Percentiles rank a stretch among this genome's conserved stretches.
Evolutionary conservation across 2,113 vertebrate species (phyloP).

Genomic region (Macquaria ambigua): DNA sequence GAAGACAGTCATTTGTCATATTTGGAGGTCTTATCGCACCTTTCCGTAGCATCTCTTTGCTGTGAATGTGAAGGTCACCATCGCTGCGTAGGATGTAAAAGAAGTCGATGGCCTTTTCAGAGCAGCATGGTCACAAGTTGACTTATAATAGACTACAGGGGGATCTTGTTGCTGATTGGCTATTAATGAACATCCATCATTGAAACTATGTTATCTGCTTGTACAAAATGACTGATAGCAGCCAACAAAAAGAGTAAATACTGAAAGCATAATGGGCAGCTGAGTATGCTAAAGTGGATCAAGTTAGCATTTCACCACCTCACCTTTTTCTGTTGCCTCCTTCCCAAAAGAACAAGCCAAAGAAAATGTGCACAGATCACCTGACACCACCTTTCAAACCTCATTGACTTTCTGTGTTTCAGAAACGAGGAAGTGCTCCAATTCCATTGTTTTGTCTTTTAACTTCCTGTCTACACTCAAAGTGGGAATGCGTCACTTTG

Average conservation of each 20-base stretch:
- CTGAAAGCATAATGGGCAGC: neutral
- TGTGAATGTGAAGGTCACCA: slow-evolving; percentile 44
- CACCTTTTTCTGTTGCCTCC: neutral
- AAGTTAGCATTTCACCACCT: neutral
- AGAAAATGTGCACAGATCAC: neutral
- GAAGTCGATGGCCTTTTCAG: slow-evolving; percentile 46
- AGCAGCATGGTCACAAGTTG: slow-evolving; percentile 14
- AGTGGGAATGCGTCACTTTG: neutral
- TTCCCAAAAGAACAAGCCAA: neutral
- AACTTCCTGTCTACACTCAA: neutral
- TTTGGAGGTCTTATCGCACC: slow-evolving; percentile 37
- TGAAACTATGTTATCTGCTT: neutral
- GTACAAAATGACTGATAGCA: neutral
- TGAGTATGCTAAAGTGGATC: neutral
- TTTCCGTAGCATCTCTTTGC: slow-evolving; percentile 26
- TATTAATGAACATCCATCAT: neutral
- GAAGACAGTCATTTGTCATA: slow-evolving; percentile 59
- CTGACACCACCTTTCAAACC: neutral
- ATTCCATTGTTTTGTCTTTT: neutral
- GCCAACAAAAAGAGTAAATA: neutral
- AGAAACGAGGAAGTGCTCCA: neutral
- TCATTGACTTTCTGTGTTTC: neutral
- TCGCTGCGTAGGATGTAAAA: neutral
- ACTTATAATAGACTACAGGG: slow-evolving; percentile 5
- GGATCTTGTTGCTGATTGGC: slow-evolving; percentile 14